A percentile compares a stretch with the other conserved stretches of the same genome.
These are phyloP conservation scores for Drosophila paramelanica DNA, from an alignment of 2,888 invertebrate species.

Conservation along the genomic window DNA sequence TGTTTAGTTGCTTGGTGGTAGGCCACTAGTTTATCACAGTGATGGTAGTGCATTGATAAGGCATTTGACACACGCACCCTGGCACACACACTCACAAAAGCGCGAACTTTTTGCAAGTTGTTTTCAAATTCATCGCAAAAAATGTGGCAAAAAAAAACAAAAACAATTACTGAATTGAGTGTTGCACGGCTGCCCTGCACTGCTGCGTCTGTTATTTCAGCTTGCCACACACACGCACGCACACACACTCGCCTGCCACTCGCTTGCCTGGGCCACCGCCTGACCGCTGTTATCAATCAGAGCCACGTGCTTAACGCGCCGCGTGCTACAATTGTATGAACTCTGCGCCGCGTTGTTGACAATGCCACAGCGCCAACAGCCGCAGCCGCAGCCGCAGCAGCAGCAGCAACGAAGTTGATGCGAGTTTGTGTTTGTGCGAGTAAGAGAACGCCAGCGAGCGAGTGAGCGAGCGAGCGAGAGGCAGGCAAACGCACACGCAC, in stretches of 20 bases:
- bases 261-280: constrained; percentile 16
- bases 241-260: neutral
- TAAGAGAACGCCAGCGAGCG: constrained; percentile 2
- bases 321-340: constrained; percentile 80
- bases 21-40: constrained; percentile 58
- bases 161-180: constrained; percentile 24
- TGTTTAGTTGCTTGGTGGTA: constrained; percentile 15
- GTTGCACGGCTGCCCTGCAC: constrained; percentile 1
- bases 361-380: constrained; percentile 66
- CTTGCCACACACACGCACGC: constrained; percentile 2
- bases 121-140: constrained; percentile 18
- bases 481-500: constrained; percentile 52
- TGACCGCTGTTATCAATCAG: constrained; percentile 69
- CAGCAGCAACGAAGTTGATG: constrained; percentile 53
- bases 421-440: constrained; percentile 4
- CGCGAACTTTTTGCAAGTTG: neutral
- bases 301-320: constrained; percentile 79
- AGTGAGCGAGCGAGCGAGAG: constrained; percentile 13
- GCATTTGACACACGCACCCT: constrained; percentile 14
- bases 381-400: constrained; percentile 31
- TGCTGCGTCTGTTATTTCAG: neutral
- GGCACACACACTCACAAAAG: constrained; percentile 10
- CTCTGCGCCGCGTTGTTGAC: constrained; percentile 71
- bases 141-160: constrained; percentile 27
- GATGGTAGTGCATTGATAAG: constrained; percentile 44